phyloP scores from a whole-genome alignment of 1,140 invertebrate genomes.

The Zaprionus inermis region DNA sequence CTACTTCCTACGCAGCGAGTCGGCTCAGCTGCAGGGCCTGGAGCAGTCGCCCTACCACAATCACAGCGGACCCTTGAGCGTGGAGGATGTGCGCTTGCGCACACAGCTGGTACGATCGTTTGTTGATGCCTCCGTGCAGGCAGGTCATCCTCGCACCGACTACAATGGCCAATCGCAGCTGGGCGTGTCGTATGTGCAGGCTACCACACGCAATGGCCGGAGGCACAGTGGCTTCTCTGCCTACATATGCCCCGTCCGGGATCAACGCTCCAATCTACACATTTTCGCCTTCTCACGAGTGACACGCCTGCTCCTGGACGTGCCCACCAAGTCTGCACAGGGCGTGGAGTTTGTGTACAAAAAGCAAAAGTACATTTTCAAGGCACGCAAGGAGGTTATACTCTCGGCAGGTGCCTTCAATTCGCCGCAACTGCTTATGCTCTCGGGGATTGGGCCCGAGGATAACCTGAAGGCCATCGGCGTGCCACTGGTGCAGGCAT shows the following conservation, averaged over 20 bases:
- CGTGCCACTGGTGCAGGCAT: constrained; percentile 87
- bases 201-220: constrained; percentile 86
- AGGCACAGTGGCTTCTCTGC: constrained; percentile 86
- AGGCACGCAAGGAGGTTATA: constrained; percentile 89
- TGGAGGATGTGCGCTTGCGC: constrained; percentile 86
- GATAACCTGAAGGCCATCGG: constrained; percentile 87
- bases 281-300: constrained; percentile 86
- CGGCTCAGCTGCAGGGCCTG: constrained; percentile 85
- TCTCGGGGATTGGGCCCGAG: constrained; percentile 91
- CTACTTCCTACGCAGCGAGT: constrained; percentile 88
- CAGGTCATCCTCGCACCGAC: constrained; percentile 87
- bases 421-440: constrained; percentile 92
- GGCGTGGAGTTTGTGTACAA: constrained; percentile 87
- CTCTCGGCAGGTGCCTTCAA: constrained; percentile 90
- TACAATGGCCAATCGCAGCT: constrained; percentile 88
- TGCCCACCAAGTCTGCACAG: constrained; percentile 86
- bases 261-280: constrained; percentile 88
- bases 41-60: constrained; percentile 86
- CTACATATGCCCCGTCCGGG: constrained; percentile 86
- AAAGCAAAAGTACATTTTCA: constrained; percentile 84
- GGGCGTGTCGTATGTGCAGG: constrained; percentile 89
- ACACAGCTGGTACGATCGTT: constrained; percentile 87
- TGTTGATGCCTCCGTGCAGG: constrained; percentile 86
- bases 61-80: constrained; percentile 85
- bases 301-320: constrained; percentile 87